Percentiles rank a stretch among this genome's conserved stretches.
Evolutionary conservation across 2,888 invertebrate genomes (phyloP).

Genomic region (Chirona hameri): DNA sequence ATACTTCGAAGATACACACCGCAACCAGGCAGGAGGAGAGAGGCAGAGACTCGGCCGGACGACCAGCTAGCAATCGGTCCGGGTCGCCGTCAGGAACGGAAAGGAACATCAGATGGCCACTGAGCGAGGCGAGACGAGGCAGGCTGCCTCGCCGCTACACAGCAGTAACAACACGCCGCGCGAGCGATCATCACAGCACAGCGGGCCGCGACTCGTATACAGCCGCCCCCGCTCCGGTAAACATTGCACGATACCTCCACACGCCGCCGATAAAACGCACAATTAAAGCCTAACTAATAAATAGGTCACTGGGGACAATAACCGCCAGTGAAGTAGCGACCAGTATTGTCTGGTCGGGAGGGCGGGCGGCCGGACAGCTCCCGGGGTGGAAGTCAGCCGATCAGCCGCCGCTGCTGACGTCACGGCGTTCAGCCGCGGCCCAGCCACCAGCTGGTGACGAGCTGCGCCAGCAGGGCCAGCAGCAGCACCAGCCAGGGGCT

Average conservation of each 20-base stretch:
- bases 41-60: no score
- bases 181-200: no score
- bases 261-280: background rate
- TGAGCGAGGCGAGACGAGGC: no score
- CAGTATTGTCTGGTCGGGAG: background rate
- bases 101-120: no score
- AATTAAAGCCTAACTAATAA: background rate
- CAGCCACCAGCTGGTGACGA: background rate
- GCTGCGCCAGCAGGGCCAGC: background rate
- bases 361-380: background rate
- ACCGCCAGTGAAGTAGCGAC: background rate
- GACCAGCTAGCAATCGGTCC: no score
- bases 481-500: conserved; percentile 6
- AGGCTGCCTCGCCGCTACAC: no score
- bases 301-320: background rate
- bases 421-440: background rate
- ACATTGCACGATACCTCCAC: background rate
- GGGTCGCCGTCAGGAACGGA: no score
- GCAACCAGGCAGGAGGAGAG: no score
- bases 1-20: no score
- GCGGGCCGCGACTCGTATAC: no score
- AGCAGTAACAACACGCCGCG: no score
- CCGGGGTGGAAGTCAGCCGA: background rate
- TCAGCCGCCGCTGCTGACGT: background rate
- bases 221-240: background rate